These are phyloP conservation scores for Hystrix cristata DNA, from an alignment of 2,113 vertebrate species.

Conservation along the genomic window DNA sequence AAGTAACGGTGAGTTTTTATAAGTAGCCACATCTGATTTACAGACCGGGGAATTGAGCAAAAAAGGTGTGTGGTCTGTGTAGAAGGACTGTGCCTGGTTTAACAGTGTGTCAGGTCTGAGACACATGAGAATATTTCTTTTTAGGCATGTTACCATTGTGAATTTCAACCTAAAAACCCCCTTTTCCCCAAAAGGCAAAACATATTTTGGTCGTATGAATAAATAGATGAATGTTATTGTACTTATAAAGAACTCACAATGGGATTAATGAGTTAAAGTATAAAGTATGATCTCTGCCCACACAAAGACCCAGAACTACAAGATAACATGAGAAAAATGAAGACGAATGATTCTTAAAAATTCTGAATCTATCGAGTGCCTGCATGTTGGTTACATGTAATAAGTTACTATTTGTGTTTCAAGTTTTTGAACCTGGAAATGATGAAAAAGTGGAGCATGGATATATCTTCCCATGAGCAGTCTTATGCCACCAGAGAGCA, in stretches of 20 bases:
- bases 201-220: not conserved
- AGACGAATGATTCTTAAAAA: not conserved
- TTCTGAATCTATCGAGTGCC: not conserved
- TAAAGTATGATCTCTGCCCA: not conserved
- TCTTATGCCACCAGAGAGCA: not conserved
- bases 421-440: conserved; percentile 14
- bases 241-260: not conserved
- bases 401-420: not conserved
- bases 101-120: not conserved
- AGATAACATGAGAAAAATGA: not conserved
- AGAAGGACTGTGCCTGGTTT: not conserved
- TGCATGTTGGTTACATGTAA: not conserved
- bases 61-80: not conserved
- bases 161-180: not conserved
- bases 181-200: not conserved
- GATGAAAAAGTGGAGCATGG: not conserved
- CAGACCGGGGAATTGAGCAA: not conserved
- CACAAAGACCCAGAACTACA: not conserved
- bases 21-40: not conserved
- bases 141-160: not conserved
- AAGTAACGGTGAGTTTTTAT: not conserved
- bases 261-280: conserved; percentile 3
- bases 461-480: fast-evolving
- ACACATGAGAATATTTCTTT: not conserved
- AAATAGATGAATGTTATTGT: not conserved